Evolutionary conservation across 2,888 invertebrate genomes (phyloP).

Genomic region (Eilema griseolum): DNA sequence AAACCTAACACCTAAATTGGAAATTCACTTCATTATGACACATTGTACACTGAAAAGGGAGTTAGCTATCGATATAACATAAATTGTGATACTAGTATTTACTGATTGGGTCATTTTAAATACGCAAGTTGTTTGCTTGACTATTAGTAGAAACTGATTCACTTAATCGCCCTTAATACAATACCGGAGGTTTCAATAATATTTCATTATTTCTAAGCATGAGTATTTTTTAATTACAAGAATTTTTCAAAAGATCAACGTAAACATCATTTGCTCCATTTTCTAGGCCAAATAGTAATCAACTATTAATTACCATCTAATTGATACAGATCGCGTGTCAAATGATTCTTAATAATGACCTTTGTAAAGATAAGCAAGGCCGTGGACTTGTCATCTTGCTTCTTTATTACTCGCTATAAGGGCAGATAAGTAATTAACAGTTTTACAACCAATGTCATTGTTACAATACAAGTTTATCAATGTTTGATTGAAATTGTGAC

Average conservation of each 20-base stretch:
- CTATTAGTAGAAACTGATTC: neutral
- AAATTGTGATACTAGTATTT: conserved; percentile 3
- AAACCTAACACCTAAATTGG: neutral
- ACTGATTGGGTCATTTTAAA: neutral
- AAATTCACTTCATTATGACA: neutral
- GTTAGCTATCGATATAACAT: conserved; percentile 42
- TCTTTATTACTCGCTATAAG: conserved; percentile 13
- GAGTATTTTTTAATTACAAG: neutral
- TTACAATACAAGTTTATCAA: neutral
- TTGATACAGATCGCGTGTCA: conserved; percentile 49
- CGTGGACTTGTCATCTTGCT: conserved; percentile 18
- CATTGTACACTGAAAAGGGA: neutral
- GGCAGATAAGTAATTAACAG: conserved; percentile 14
- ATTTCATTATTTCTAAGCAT: neutral
- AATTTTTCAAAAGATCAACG: neutral
- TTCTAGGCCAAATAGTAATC: conserved; percentile 35
- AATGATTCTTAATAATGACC: conserved; percentile 52
- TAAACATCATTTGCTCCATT: conserved; percentile 23
- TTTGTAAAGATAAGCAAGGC: conserved; percentile 48
- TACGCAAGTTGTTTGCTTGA: neutral
- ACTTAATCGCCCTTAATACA: neutral
- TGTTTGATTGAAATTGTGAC: neutral
- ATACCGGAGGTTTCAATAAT: neutral
- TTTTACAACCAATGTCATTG: conserved; percentile 2
- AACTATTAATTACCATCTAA: conserved; percentile 39